Evolutionary conservation across 2,113 vertebrate genomes (phyloP), one percentile per base, ranked within the genome.

Genomic region (Sterna hirundo): DNA sequence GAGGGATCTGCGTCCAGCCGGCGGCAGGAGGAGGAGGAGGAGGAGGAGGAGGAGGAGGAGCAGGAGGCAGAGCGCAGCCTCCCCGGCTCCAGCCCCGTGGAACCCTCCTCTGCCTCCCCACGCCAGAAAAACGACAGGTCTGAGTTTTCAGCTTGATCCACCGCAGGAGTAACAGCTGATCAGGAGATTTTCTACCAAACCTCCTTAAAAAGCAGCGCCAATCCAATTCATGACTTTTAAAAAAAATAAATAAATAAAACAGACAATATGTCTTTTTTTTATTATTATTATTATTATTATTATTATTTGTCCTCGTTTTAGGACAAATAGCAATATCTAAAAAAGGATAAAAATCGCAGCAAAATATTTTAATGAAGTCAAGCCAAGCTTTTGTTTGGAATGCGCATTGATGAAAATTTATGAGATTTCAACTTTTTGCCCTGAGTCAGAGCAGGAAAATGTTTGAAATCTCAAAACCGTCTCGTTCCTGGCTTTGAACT

Each of bases 401-500:
- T 68, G 64, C 20, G 42, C 23, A n/a, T 8, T 30, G 78, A 90
- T 54, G 49, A 83, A 90, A 94, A 93, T 65, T 69, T 46, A 90
- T 69, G 65, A 57, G 42, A 89, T 94, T 95, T 71, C 61, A 76
- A 61, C 6, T 44, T 94, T 77, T 91, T 94, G 36, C 30, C 72
- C 66, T 74, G 40, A 86, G 62, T 95, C 74, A 72, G 52, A 69
- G 57, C 80, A 93, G 82, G 75, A 90, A 93, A 95, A 58, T 83
- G 34, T 95, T 90, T 85, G 78, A 95, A 95, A 96, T 85, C 36
- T 87, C 81, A 83, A 69, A 95, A 30, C 16, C 11, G 8, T 69
- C 57, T 91, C 11, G 18, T 88, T 86, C 23, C 8, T 57, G 61
- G 32, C 91, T 95, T 96, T 97, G 89, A 94, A 91, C 57, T 91